Conservation (phyloP, 2,797 vertebrate species). For the Lagorchestes hirsutus region DNA sequence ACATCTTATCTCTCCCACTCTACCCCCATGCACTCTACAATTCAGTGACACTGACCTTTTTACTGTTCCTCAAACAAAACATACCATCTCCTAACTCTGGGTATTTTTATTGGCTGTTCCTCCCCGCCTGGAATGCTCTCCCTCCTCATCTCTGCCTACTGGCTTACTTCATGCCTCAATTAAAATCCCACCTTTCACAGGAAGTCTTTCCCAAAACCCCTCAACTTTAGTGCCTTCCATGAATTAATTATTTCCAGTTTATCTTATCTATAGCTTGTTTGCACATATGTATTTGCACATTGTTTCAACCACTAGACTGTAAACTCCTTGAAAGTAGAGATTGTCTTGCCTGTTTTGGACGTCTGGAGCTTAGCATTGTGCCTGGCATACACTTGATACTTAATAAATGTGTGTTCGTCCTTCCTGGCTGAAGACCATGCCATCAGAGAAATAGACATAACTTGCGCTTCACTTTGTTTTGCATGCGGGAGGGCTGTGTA, state of each 20-base stretch:
- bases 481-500: too few relatives aligned
- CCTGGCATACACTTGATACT: neutral
- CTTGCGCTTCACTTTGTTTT: too few relatives aligned
- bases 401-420: neutral
- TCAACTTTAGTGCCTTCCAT: neutral
- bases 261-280: neutral
- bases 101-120: neutral
- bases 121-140: neutral
- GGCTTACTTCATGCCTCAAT: neutral
- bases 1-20: neutral
- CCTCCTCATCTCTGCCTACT: neutral
- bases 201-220: neutral
- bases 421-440: too few relatives aligned
- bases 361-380: neutral
- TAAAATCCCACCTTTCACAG: neutral
- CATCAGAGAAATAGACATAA: too few relatives aligned
- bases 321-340: neutral
- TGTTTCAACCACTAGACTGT: neutral
- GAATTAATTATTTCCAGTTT: neutral
- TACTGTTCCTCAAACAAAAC: neutral
- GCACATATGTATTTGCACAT: neutral
- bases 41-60: neutral
- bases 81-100: neutral
- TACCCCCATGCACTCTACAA: neutral
- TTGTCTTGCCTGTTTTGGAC: neutral